These are phyloP conservation scores for Drosophila navojoa DNA, from an alignment of 1,140 invertebrate species.

Conservation along the genomic window DNA sequence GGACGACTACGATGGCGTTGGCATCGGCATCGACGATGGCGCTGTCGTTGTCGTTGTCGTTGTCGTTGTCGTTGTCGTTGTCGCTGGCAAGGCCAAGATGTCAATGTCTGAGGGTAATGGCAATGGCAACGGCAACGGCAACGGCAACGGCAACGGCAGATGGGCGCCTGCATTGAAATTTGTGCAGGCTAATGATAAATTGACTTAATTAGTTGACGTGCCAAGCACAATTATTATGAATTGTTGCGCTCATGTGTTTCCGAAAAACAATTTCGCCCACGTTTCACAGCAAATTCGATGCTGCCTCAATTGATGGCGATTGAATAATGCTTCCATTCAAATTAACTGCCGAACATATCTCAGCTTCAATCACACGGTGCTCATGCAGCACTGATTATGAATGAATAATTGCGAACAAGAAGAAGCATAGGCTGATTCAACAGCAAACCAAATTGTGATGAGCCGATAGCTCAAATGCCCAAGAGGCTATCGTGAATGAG, in stretches of 20 bases:
- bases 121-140: conserved; percentile 2
- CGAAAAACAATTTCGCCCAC: conserved; percentile 12
- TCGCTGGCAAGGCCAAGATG: conserved; percentile 46
- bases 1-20: conserved; percentile 24
- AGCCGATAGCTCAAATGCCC: too few species aligned
- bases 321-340: too few species aligned
- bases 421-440: too few species aligned
- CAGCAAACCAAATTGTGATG: too few species aligned
- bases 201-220: conserved; percentile 80
- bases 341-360: too few species aligned
- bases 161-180: conserved; percentile 30
- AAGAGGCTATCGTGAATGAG: too few species aligned
- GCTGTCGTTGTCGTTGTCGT: conserved; percentile 28
- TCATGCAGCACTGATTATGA: too few species aligned
- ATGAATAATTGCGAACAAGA: too few species aligned
- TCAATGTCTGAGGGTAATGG: conserved; percentile 9
- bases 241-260: conserved; percentile 54
- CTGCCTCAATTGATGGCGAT: too few species aligned
- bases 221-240: conserved; percentile 69
- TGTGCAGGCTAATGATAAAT: conserved; percentile 73
- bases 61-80: conserved; percentile 31
- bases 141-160: conserved; percentile 22
- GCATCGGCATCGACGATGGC: conserved; percentile 26
- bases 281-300: neutral
- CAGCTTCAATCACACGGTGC: too few species aligned